phyloP scores from a whole-genome alignment of 2,797 vertebrate genomes.

The Xyrichtys novacula region DNA sequence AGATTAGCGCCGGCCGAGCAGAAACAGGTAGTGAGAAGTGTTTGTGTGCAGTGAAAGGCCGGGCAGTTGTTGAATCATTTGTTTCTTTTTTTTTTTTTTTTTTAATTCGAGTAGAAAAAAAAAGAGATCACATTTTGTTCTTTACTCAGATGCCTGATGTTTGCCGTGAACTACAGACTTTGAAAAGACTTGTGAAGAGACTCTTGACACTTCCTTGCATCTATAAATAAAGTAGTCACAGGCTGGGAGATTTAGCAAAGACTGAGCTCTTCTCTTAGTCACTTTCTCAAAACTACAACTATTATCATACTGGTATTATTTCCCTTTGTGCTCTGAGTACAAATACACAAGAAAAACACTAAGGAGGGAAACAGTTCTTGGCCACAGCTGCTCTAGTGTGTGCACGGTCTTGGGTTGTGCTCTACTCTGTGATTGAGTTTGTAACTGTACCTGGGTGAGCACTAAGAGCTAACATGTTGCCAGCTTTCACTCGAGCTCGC shows the following conservation, averaged over 20 bases:
- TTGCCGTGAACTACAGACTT: background rate
- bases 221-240: background rate
- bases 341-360: background rate
- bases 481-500: background rate
- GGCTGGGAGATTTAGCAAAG: background rate
- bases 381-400: background rate
- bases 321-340: background rate
- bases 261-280: background rate
- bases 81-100: background rate
- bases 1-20: constrained; percentile 30
- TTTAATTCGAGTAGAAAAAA: too few species aligned
- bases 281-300: background rate
- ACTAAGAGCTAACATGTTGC: background rate
- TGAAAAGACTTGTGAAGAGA: background rate
- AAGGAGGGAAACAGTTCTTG: background rate
- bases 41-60: background rate
- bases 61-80: background rate
- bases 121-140: constrained; percentile 1
- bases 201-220: background rate
- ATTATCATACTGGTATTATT: background rate
- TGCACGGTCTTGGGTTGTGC: background rate
- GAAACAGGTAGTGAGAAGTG: constrained; percentile 6
- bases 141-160: background rate
- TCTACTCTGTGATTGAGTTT: background rate
- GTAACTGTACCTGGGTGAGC: background rate